phyloP scores from a whole-genome alignment of 2,888 invertebrate genomes.

The Dorcus hopei region DNA sequence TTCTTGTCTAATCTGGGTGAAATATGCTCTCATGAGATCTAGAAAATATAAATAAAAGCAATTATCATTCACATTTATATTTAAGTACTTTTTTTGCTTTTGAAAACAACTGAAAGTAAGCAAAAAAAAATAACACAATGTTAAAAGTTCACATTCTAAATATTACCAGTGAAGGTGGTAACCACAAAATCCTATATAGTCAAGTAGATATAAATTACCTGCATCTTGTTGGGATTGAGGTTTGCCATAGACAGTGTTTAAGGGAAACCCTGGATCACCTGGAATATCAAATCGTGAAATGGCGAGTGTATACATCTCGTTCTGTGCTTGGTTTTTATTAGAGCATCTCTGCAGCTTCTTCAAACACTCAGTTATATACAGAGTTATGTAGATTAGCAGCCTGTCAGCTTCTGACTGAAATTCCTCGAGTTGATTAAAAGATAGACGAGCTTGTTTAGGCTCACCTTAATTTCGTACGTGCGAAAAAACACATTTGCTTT shows the following conservation, averaged over 20 bases:
- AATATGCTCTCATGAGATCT: conserved; percentile 90
- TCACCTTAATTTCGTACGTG: conserved; percentile 96
- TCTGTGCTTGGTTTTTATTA: conserved; percentile 82
- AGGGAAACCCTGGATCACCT: conserved; percentile 89
- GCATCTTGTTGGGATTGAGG: conserved; percentile 76
- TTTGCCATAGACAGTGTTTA: conserved; percentile 92
- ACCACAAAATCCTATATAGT: background rate
- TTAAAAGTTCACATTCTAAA: background rate
- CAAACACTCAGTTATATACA: conserved; percentile 96
- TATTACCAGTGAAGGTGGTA: background rate
- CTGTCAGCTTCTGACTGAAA: conserved; percentile 92
- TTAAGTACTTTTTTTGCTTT: background rate
- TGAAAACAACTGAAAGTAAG: background rate
- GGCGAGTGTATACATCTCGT: conserved; percentile 95
- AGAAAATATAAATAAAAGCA: conserved; percentile 33
- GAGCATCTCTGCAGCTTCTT: conserved; percentile 91
- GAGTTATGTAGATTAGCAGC: conserved; percentile 92
- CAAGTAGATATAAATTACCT: conserved; percentile 53
- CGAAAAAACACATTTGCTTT: conserved; percentile 99
- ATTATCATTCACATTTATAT: background rate
- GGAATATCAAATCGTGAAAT: conserved; percentile 95
- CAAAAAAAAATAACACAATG: background rate
- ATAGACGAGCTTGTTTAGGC: conserved; percentile 5
- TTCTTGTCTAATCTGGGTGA: conserved; percentile 94
- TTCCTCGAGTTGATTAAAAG: conserved; percentile 17